These are phyloP conservation scores for Chloroceryle aenea DNA, from an alignment of 2,113 vertebrate species.

Conservation along the genomic window DNA sequence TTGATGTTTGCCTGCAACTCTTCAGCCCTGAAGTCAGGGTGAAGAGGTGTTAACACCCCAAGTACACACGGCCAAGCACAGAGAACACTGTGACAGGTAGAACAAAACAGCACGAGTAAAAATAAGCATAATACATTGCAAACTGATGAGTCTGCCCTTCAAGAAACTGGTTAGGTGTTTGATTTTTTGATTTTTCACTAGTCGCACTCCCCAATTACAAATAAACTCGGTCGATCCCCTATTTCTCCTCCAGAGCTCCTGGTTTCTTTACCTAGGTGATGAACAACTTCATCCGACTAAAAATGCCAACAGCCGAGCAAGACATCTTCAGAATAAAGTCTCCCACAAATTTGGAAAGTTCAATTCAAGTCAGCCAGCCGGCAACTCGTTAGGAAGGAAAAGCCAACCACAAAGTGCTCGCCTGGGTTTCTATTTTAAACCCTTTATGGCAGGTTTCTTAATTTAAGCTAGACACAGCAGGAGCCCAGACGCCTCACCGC, in stretches of 20 bases:
- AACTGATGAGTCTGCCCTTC: background rate
- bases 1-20: background rate
- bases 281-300: background rate
- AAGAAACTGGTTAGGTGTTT: background rate
- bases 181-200: background rate
- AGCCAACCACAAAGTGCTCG: background rate
- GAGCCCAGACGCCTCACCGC: background rate
- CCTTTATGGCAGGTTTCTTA: constrained; percentile 22
- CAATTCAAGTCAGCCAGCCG: background rate
- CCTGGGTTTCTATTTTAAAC: constrained; percentile 31
- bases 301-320: background rate
- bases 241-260: background rate
- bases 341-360: background rate
- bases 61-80: rapidly evolving
- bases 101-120: background rate
- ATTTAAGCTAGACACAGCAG: background rate
- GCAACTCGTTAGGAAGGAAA: background rate
- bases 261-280: background rate
- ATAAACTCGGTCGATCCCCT: background rate
- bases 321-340: background rate
- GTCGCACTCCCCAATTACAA: background rate
- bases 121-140: rapidly evolving
- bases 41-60: background rate
- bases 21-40: background rate
- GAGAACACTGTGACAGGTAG: background rate